These are phyloP conservation scores for Caenorhabditis inopinata DNA, from an alignment of 1,140 invertebrate species.

Conservation along the genomic window DNA sequence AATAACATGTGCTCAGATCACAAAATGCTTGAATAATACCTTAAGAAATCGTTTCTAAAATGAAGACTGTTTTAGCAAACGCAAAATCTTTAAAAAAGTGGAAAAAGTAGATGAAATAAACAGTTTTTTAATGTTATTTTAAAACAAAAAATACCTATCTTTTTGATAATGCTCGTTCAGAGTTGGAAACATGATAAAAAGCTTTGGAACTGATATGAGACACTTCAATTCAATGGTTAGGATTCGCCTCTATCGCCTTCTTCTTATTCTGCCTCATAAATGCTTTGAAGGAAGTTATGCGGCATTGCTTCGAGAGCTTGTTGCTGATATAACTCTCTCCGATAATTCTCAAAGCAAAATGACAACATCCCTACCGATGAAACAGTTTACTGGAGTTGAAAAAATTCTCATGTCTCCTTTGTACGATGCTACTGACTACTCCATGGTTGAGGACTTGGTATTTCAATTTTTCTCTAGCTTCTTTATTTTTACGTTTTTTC, in stretches of 20 bases:
- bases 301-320: constrained; percentile 74
- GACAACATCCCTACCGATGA: constrained; percentile 83
- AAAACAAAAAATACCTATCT: no score
- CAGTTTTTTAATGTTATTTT: no score
- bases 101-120: no score
- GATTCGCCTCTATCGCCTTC: constrained; percentile 57
- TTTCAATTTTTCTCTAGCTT: constrained; percentile 5
- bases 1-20: no score
- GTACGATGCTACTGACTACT: constrained; percentile 87
- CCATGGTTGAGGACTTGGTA: constrained; percentile 95
- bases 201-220: constrained; percentile 55
- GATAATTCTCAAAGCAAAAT: constrained; percentile 92
- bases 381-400: constrained; percentile 80
- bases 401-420: constrained; percentile 68
- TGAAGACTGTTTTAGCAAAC: no score
- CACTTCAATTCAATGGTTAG: constrained; percentile 53
- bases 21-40: no score
- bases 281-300: constrained; percentile 58
- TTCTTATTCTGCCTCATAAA: constrained; percentile 29
- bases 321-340: constrained; percentile 91
- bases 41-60: no score
- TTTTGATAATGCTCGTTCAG: constrained; percentile 32
- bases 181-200: constrained; percentile 49
- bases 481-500: no score
- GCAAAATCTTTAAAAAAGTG: no score